Conservation (phyloP, 2,113 vertebrate species). For the Anas platyrhynchos region DNA sequence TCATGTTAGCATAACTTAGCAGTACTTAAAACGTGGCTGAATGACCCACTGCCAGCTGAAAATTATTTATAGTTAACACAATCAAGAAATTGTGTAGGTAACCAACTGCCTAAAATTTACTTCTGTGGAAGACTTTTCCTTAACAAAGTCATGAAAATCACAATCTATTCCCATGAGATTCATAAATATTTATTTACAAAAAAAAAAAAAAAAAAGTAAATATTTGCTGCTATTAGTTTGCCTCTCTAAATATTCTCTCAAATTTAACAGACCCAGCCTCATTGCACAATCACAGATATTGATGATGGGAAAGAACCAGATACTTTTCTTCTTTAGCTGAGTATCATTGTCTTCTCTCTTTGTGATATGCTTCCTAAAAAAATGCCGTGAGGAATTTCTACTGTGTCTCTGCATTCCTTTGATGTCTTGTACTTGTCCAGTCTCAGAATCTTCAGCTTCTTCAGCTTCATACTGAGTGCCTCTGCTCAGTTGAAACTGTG, state of each 20-base stretch:
- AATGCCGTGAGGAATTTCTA: background rate
- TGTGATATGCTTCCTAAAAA: background rate
- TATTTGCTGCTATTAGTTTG: background rate
- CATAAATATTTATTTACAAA: background rate
- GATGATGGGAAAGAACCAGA: background rate
- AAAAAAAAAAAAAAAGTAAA: too few species aligned
- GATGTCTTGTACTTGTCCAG: background rate
- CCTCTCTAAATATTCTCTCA: background rate
- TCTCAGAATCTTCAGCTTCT: slow-evolving; percentile 1
- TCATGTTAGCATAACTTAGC: background rate
- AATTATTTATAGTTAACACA: background rate
- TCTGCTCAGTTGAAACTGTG: background rate
- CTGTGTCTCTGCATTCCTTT: background rate
- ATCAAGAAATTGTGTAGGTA: background rate
- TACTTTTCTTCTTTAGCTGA: background rate
- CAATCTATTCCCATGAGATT: background rate
- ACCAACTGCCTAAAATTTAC: background rate
- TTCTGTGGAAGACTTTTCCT: background rate
- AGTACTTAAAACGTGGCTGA: background rate
- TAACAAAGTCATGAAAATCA: background rate
- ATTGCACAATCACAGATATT: background rate
- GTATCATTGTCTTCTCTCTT: background rate
- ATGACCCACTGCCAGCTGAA: background rate
- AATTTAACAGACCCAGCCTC: background rate
- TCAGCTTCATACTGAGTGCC: background rate